A percentile compares a stretch with the other conserved stretches of the same genome.
Conservation (phyloP, 2,888 invertebrate genomes). For the Catotricha subobsoleta region DNA sequence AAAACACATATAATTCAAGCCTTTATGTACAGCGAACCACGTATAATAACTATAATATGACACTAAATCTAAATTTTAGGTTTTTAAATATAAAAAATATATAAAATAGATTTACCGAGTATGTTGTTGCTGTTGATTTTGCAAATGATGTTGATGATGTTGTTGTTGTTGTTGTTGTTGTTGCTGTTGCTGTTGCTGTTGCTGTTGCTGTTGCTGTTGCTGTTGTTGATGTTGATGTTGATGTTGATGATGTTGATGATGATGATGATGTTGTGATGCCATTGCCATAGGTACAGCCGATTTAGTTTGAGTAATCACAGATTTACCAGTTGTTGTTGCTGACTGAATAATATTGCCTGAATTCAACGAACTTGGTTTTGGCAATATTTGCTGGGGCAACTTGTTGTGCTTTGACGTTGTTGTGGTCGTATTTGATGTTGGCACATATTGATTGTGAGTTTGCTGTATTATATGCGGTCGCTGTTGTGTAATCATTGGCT, state of each 20-base stretch:
- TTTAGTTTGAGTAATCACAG: background rate
- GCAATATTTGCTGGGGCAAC: constrained; percentile 41
- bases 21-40: too few relatives aligned
- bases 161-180: constrained; percentile 7
- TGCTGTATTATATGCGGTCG: constrained; percentile 10
- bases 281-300: background rate
- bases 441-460: constrained; percentile 9
- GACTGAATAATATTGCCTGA: background rate
- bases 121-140: constrained; percentile 10
- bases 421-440: constrained; percentile 21
- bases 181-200: constrained; percentile 14
- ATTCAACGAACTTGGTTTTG: constrained; percentile 32
- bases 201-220: constrained; percentile 21
- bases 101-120: too few relatives aligned
- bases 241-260: constrained; percentile 15
- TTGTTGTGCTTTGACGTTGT: background rate
- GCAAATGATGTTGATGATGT: constrained; percentile 3
- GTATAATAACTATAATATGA: too few relatives aligned
- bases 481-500: constrained; percentile 14
- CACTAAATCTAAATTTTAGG: too few relatives aligned
- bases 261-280: constrained; percentile 12
- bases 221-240: constrained; percentile 13
- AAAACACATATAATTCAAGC: too few relatives aligned
- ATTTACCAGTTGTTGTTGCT: background rate
- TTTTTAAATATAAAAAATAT: too few relatives aligned